These are phyloP conservation scores for Parnassius apollo DNA, from an alignment of 2,888 invertebrate species.

Conservation along the genomic window DNA sequence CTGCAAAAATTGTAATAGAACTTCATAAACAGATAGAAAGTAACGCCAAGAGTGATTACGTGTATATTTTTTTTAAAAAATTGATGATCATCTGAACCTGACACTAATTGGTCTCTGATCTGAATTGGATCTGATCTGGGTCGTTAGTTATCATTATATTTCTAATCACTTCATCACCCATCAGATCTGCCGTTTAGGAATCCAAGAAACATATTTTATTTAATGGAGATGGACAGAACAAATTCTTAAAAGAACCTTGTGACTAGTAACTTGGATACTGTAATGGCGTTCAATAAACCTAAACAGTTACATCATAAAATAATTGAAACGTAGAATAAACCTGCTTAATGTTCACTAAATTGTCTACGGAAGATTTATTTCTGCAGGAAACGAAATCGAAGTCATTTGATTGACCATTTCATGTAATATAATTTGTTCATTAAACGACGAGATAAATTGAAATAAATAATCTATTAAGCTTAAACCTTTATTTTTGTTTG, in stretches of 20 bases:
- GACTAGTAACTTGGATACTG: conserved; percentile 3
- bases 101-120: no score
- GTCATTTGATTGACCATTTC: background rate
- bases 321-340: conserved; percentile 10
- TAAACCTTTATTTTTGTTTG: background rate
- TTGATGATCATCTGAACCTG: no score
- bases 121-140: no score
- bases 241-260: conserved; percentile 13
- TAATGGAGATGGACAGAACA: background rate
- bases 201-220: background rate
- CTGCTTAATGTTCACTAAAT: background rate
- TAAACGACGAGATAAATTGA: no score
- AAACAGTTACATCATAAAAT: conserved; percentile 3
- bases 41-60: no score
- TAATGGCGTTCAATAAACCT: conserved; percentile 10
- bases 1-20: no score
- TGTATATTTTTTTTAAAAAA: no score
- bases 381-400: background rate
- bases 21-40: no score
- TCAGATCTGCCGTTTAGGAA: background rate
- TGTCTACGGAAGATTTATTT: background rate
- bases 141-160: no score
- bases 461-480: no score
- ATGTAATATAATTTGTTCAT: no score
- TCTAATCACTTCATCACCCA: no score